phyloP scores from a whole-genome alignment of 2,888 invertebrate species.

The Aporophyla nigra region DNA sequence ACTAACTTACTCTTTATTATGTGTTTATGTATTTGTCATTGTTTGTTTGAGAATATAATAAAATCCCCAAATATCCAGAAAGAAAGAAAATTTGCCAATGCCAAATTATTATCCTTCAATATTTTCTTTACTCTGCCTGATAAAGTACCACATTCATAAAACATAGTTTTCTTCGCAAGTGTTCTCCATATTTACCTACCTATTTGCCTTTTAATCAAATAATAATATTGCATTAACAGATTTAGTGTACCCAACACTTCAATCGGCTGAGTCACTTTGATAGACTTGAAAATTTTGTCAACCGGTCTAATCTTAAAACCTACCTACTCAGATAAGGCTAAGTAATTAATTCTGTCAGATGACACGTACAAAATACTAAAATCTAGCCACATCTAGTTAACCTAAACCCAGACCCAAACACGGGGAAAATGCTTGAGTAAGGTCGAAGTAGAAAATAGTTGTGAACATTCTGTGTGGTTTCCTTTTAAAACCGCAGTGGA shows the following conservation, averaged over 20 bases:
- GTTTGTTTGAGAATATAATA: too few relatives aligned
- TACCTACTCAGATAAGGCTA: not conserved
- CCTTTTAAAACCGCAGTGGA: conserved; percentile 3
- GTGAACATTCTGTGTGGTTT: conserved; percentile 25
- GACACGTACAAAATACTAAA: conserved; percentile 13
- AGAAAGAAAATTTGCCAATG: not conserved
- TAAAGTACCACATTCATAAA: not conserved
- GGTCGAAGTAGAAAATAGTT: conserved; percentile 19
- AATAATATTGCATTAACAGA: not conserved
- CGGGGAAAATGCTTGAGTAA: not conserved
- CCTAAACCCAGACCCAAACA: not conserved
- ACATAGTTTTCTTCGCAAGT: not conserved
- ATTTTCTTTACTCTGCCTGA: not conserved
- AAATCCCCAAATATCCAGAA: not conserved
- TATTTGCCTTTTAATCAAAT: not conserved
- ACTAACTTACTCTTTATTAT: too few relatives aligned
- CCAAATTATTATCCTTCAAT: not conserved
- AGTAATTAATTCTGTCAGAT: not conserved
- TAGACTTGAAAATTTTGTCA: not conserved
- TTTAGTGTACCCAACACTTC: not conserved
- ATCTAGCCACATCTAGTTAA: not conserved
- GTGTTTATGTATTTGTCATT: too few relatives aligned
- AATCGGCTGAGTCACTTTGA: not conserved
- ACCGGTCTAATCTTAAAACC: not conserved
- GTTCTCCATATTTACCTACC: not conserved